Evolutionary conservation across 2,797 vertebrate genomes (phyloP), one percentile per base, ranked within the genome.

Genomic region (Gastrophryne carolinensis): DNA sequence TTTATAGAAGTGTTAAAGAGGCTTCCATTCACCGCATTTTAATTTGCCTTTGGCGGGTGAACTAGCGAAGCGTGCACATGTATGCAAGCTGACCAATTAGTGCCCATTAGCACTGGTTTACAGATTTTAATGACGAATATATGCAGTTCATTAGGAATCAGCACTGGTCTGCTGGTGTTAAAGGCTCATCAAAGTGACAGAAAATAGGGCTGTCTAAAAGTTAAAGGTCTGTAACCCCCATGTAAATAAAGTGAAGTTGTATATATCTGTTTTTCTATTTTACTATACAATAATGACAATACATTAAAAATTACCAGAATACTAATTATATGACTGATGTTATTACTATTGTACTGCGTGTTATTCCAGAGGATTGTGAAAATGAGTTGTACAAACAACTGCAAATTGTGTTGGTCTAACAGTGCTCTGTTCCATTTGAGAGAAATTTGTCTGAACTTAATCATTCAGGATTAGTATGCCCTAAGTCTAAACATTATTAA

Each of bases 61-160:
- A 75, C 68, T 67, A 72, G 54, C 80, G 72, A 73, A 79, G 76
- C 63, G 0, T 84, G 80, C 54, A 4, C 34, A 72, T 84, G 83
- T 84, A 86, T 87, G 76, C 79, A 79, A 0, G 44, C 53, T 71
- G 78, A 27, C 80, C 84, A 84, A 87, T 89, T 87, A 87, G 72
- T 7, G 0, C 79, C 67, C 70, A 84, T 86, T 85, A 87, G 78
- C 62, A 15, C 75, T 67, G 67, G 70, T 83, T 87, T 84, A 82
- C 68, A 79, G 83, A 72, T 81, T 86, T 85, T 87, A 87, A 86
- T 82, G 84, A 84, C 80, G 73, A 82, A 77, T 84, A 77, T 84
- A 82, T 82, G 81, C 78, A 79, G 81, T 79, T 83, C 78, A 80
- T 83, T 79, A 81, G 58, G 49, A 56, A 78, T 79, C 76, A 69